Evolutionary conservation across 2,888 invertebrate genomes (phyloP), one percentile per base, ranked within the genome.

Genomic region (Pecten maximus): DNA sequence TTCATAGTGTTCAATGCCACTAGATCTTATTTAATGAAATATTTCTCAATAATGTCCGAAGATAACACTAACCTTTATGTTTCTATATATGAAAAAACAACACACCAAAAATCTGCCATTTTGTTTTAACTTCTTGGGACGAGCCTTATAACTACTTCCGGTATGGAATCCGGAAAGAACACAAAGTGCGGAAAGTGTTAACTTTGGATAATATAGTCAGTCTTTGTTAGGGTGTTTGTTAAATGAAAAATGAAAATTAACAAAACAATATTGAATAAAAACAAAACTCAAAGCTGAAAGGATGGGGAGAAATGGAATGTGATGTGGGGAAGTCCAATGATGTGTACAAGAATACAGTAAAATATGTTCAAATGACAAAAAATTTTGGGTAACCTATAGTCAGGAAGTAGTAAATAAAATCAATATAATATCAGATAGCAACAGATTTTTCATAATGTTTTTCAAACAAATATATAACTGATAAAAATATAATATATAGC

Each of bases 211-310:
- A n/a, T n/a, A n/a, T n/a, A n/a, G n/a, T n/a, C 6, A 44, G 44
- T 12, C 12, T 44, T 44, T 44, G 44, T 44, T 44, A 44, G 60
- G 60, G n/a, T 48, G 12, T 48, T 48, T 48, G 16, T 48, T 74
- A 74, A 74, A 60, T 10, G 74, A 10, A 35, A 74, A 35, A 35
- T 6, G n/a, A 35, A 74, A 74, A 74, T n/a, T 60, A 60, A 60
- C 60, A n/a, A 60, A 60, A 60, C 23, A 60, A 60, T 16, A n/a
- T 60, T 8, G 60, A n/a, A 16, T 60, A 2, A 16, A 16, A 60
- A 74, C 35, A 74, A 35, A 74, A 74, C 74, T 74, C 74, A 74
- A 74, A 74, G 28, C 74, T 8, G 10, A 74, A 74, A 74, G 74
- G 74, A 74, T 74, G 10, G 74, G 35, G 35, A 10, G 12, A 16